These are phyloP conservation scores for Dicycla oo DNA, from an alignment of 2,888 invertebrate genomes.

Conservation along the genomic window DNA sequence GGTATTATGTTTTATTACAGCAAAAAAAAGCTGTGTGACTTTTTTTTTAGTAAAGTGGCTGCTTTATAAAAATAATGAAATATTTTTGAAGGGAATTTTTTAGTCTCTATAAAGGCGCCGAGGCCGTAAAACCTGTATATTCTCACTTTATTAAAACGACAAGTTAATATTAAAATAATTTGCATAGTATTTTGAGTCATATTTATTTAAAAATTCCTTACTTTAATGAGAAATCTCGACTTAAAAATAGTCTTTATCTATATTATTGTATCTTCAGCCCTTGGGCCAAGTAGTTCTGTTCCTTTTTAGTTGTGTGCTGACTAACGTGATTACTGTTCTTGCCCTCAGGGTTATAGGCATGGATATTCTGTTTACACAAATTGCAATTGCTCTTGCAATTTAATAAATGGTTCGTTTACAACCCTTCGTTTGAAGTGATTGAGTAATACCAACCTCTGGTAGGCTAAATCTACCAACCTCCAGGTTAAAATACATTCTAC, in stretches of 20 bases:
- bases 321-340: conserved; percentile 58
- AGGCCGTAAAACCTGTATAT: conserved; percentile 32
- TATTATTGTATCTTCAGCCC: conserved; percentile 43
- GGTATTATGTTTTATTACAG: conserved; percentile 33
- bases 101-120: conserved; percentile 13
- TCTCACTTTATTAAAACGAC: conserved; percentile 50
- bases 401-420: conserved; percentile 71
- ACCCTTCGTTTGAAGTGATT: conserved; percentile 66
- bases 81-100: conserved; percentile 36
- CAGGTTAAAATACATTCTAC: too few species aligned
- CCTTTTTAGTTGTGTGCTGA: conserved; percentile 59
- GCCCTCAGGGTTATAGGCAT: conserved; percentile 58
- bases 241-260: conserved; percentile 48
- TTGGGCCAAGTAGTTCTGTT: conserved; percentile 38
- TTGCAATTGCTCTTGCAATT: conserved; percentile 68
- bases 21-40: conserved; percentile 23
- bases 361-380: conserved; percentile 62
- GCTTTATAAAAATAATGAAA: conserved; percentile 37
- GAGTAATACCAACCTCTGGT: too few species aligned
- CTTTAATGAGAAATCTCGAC: conserved; percentile 34
- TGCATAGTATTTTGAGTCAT: conserved; percentile 29
- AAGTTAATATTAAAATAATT: conserved; percentile 42
- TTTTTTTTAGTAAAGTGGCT: conserved; percentile 41
- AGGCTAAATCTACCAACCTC: too few species aligned
- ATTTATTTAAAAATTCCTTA: conserved; percentile 31